A percentile compares a stretch with the other conserved stretches of the same genome.
These are phyloP conservation scores for Palythoa caribaeorum DNA, from an alignment of 92 coral and sea anemone species.

Conservation along the genomic window DNA sequence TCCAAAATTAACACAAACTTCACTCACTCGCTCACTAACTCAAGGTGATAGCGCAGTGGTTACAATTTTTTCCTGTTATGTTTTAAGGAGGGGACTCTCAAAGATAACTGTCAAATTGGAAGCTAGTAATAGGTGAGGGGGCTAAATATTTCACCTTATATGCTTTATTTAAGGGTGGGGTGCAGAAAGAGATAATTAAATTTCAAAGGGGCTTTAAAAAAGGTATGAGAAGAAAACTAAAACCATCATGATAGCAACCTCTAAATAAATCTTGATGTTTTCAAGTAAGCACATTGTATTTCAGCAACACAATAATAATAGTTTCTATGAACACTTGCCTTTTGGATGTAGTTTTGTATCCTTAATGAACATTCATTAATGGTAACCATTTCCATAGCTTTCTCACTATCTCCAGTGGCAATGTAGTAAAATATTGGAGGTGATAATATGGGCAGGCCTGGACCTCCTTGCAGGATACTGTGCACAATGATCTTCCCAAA, in stretches of 20 bases:
- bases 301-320: neutral
- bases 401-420: constrained; percentile 69
- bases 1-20: neutral
- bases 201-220: neutral
- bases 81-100: neutral
- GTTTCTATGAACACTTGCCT: neutral
- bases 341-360: constrained; percentile 31
- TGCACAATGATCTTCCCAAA: constrained; percentile 56
- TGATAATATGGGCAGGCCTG: constrained; percentile 58
- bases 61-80: neutral
- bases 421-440: constrained; percentile 67
- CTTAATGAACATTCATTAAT: constrained; percentile 47
- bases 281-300: neutral
- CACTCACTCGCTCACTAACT: neutral
- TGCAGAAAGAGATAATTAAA: neutral
- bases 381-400: constrained; percentile 43
- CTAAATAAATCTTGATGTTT: too few species aligned
- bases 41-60: neutral
- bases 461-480: constrained; percentile 71
- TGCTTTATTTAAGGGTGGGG: neutral
- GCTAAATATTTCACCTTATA: neutral
- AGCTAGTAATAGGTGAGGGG: neutral
- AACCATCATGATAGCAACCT: neutral
- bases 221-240: neutral
- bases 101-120: neutral